Conservation (phyloP, 2,797 vertebrate species). For the Vireo griseus region DNA sequence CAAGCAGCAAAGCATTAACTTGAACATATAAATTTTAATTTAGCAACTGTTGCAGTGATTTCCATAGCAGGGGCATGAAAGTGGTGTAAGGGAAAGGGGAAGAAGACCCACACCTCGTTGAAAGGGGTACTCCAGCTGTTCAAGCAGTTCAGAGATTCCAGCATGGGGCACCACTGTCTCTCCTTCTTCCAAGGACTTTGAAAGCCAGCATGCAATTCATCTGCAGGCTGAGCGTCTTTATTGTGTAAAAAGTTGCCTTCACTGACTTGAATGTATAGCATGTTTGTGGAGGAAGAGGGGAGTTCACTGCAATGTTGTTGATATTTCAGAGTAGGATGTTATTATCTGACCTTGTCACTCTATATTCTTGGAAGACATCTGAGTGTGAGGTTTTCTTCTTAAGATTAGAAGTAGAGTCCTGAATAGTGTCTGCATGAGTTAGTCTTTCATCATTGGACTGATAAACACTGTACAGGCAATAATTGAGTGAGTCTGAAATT, state of each 20-base stretch:
- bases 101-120: neutral
- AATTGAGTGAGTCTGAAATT: neutral
- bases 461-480: neutral
- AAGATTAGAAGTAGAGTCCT: neutral
- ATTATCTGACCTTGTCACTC: neutral
- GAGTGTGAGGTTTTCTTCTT: neutral
- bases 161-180: neutral
- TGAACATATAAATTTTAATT: neutral
- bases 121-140: neutral
- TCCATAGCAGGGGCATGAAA: neutral
- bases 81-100: neutral
- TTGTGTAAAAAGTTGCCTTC: neutral
- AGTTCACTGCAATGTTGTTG: neutral
- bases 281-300: neutral
- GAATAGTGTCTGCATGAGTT: neutral
- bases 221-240: neutral
- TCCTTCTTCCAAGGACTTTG: neutral
- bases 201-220: neutral
- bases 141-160: neutral
- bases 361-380: neutral
- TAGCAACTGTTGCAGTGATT: neutral
- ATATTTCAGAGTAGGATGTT: neutral
- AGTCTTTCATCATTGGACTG: neutral
- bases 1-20: neutral
- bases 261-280: neutral